Evolutionary conservation across 2,797 vertebrate species (phyloP).

Genomic region (Rousettus madagascariensis): DNA sequence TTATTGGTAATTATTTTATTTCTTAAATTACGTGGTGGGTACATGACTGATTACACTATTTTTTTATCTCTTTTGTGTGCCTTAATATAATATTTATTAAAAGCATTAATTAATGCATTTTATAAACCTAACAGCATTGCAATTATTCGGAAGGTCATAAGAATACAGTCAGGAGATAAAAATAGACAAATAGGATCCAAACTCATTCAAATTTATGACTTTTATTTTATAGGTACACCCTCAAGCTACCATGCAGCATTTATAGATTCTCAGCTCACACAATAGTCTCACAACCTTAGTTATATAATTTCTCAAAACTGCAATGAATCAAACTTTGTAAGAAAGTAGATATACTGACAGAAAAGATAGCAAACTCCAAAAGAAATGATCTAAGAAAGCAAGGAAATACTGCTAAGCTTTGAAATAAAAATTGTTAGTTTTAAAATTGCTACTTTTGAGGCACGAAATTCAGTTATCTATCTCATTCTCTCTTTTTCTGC

Average conservation of each 20-base stretch:
- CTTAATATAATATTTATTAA: neutral
- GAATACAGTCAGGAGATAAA: slow-evolving; percentile 31
- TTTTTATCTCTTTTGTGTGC: neutral
- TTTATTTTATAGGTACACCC: neutral
- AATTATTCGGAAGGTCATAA: slow-evolving; percentile 28
- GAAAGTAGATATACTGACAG: neutral
- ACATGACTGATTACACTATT: neutral
- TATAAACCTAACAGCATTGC: neutral
- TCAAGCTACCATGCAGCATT: neutral
- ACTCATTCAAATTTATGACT: neutral
- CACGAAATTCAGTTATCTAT: neutral
- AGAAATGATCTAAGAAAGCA: slow-evolving; percentile 1
- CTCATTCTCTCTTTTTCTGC: neutral
- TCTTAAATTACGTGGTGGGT: neutral
- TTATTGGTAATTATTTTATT: slow-evolving; percentile 10
- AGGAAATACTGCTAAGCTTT: neutral
- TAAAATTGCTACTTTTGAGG: neutral
- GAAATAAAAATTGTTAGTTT: neutral
- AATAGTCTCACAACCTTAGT: neutral
- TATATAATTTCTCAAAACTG: neutral
- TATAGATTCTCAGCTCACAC: neutral
- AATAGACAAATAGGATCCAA: neutral
- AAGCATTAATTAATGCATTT: slow-evolving; percentile 1
- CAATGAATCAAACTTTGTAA: slow-evolving; percentile 27
- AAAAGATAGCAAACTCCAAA: neutral